Percentiles rank a stretch among this genome's conserved stretches.
Conservation (phyloP, 2,113 vertebrate species). For the Myrmecobius fasciatus region DNA sequence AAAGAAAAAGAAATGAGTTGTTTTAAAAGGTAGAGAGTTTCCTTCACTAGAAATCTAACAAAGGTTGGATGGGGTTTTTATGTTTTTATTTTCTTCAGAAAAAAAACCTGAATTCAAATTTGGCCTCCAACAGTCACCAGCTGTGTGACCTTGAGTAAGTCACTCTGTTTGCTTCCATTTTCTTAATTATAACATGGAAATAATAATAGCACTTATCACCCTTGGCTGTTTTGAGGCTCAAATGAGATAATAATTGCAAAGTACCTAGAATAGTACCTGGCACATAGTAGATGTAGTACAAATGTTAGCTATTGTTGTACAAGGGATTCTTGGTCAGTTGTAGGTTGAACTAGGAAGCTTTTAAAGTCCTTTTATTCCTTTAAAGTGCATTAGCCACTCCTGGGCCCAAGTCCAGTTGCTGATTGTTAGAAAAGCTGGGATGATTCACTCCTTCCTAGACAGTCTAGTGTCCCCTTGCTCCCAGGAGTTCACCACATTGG, state of each 20-base stretch:
- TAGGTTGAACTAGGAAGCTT: background rate
- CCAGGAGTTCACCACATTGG: background rate
- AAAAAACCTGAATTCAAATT: background rate
- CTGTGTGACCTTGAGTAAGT: background rate
- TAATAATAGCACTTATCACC: background rate
- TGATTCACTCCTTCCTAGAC: background rate
- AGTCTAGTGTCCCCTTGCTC: background rate
- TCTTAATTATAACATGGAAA: background rate
- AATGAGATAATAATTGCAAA: background rate
- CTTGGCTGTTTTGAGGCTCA: background rate
- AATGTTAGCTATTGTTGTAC: background rate
- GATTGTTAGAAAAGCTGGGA: background rate
- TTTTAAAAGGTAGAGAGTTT: background rate
- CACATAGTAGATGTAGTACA: background rate
- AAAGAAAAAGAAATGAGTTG: background rate
- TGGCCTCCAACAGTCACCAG: background rate
- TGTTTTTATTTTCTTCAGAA: background rate
- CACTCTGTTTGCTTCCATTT: background rate
- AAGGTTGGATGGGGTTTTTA: background rate
- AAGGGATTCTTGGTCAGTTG: background rate
- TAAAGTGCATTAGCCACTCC: background rate
- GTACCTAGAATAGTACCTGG: background rate
- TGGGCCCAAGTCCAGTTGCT: background rate
- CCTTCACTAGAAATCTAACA: background rate
- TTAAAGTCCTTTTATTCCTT: background rate